Evolutionary conservation across 1,140 invertebrate species (phyloP), one percentile per base, ranked within the genome.

Genomic region (Ladona fulva): DNA sequence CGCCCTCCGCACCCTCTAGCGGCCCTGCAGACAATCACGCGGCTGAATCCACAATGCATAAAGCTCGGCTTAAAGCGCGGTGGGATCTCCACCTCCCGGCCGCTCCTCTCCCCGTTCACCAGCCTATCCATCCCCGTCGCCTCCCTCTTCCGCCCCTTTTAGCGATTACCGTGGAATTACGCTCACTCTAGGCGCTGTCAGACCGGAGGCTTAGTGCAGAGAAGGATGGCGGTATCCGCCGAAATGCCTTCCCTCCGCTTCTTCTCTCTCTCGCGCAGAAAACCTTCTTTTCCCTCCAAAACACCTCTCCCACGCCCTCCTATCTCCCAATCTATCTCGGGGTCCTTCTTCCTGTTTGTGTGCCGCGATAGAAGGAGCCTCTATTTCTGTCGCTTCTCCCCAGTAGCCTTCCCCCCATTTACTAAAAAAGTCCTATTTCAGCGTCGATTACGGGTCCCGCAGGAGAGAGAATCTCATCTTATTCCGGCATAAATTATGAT

Each of bases 1-100:
- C 52, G 3, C 52, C 52, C n/a, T 19, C 1, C 52, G 14, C 52
- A 19, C 52, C n/a, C 52, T 66, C 52, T 66, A 16, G 52, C 52
- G n/a, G 16, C n/a, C 52, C 1, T 22, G 16, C 52, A 66, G 52
- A 66, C 52, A 66, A 66, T 22, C 52, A 66, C 52, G 52, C 52
- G 52, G 16, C 52, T 66, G 52, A 66, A 66, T 66, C 52, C 52
- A 66, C 52, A 66, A 66, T 66, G 52, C 52, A 66, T 66, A 66
- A 66, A 66, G 52, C 52, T 22, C 16, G 52, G 52, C n/a, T 66
- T 66, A 19, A 12, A 66, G 12, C 52, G 52, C 52, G 52, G 52
- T 66, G 1, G 52, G 52, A 19, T 66, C n/a, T 12, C 52, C 52
- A 3, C 5, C 52, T 66, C 52, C 44, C 44, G 19, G 44, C 44